A percentile compares a stretch with the other conserved stretches of the same genome.
Evolutionary conservation across 92 coral and sea anemone species (phyloP).

Genomic region (Epizoanthus fatuus): DNA sequence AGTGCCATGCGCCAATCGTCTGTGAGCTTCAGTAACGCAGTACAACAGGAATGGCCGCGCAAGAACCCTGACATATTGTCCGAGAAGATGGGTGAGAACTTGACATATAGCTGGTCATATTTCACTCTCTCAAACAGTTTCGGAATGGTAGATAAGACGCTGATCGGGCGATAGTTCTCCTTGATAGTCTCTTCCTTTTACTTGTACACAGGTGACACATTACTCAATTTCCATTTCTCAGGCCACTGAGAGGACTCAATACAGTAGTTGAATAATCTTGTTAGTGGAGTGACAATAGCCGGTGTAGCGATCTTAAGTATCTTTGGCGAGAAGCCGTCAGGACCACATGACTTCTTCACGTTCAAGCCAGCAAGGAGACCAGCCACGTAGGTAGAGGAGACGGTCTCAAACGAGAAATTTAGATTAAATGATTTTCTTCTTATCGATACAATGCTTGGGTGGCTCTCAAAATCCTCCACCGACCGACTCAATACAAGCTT

Average conservation of each 20-base stretch:
- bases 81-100: constrained; percentile 40
- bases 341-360: constrained; percentile 43
- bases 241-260: constrained; percentile 41
- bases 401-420: constrained; percentile 38
- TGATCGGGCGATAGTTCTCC: constrained; percentile 62
- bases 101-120: constrained; percentile 30
- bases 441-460: constrained; percentile 44
- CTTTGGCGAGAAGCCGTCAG: constrained; percentile 45
- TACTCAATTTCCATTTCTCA: constrained; percentile 43
- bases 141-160: constrained; percentile 42
- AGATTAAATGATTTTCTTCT: constrained; percentile 20
- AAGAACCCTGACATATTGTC: constrained; percentile 52
- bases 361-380: constrained; percentile 24
- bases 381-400: constrained; percentile 6
- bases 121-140: constrained; percentile 45
- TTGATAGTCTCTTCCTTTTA: constrained; percentile 39
- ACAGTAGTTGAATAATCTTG: constrained; percentile 45
- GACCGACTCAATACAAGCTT: constrained; percentile 5
- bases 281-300: constrained; percentile 37
- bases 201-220: constrained; percentile 57
- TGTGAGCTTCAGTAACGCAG: constrained; percentile 32
- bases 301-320: constrained; percentile 42
- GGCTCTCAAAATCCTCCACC: constrained; percentile 31
- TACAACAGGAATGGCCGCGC: constrained; percentile 51
- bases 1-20: constrained; percentile 46